Evolutionary conservation across 1,140 invertebrate species (phyloP), one percentile per base, ranked within the genome.

Genomic region (Vanessa tameamea): DNA sequence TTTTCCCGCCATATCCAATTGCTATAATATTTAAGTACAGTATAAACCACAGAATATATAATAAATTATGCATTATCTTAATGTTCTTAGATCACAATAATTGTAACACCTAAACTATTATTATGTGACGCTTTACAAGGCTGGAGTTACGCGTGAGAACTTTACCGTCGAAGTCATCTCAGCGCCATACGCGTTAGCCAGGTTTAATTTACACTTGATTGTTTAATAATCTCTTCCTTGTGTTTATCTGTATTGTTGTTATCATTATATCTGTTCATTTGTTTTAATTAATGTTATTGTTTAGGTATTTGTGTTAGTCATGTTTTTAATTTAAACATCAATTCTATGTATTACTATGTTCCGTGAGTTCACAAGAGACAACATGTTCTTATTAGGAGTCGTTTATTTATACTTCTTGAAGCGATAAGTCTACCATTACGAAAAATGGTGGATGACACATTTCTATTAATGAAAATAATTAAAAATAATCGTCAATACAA

Each of bases 191-290:
- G 20, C 72, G 65, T 61, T 64, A 48, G 71, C 65, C 15, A 55
- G 63, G 43, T 64, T 65, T 71, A 71, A 76, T 71, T 75, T 65
- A 43, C 23, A 47, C 57, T 68, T 68, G 51, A 68, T 71, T 75
- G 47, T 75, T 66, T 72, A 65, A 23, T 57, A 55, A 65, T 66
- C 43, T 48, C 61, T 72, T 64, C 69, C 59, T 64, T 53, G 26
- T 64, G 26, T 31, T 64, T 6, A 61, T 31, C 47, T 47, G 16
- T 20, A 31, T 26, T 70, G 16, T 14, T 16, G 14, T 13, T n/a
- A 12, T 15, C 14, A 61, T 37, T 15, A 61, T 37, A 11, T 61
- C n/a, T 31, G 26, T 14, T 61, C 11, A 61, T 15, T 61, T 23
- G 15, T 37, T 61, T 31, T 37, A 31, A 14, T 20, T 16, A 57